Evolutionary conservation across 92 coral and sea anemone species (phyloP), one percentile per base, ranked within the genome.

Genomic region (Bergia puertoricense): DNA sequence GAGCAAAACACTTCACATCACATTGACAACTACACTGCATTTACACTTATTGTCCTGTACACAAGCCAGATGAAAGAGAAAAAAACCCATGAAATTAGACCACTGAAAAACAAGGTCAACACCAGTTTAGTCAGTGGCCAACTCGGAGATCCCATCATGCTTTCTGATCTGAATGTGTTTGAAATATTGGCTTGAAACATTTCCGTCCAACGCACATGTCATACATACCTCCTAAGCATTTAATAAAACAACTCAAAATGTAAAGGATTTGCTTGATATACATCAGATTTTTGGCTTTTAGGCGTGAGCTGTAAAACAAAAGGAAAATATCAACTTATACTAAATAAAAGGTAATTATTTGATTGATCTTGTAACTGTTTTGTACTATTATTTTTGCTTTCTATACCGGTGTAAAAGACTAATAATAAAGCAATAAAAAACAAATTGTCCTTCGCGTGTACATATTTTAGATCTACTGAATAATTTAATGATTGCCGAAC

Each of bases 261-360:
- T 91, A 94, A 50, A 97, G 91, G 42, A 97, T 91, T 71, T 97
- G 99, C 80, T 94, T 94, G 77, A 97, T 94, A 88, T 95, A 97
- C 93, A 97, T 94, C 87, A 97, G 89, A 81, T 97, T 97, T 88
- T 94, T 95, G 65, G 99, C 99, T 92, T 95, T 97, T 77, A 97
- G 71, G 77, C 99, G 93, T 62, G 99, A 67, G 84, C 99, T 96
- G 91, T 37, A 85, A 81, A 44, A 78, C 15, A 46, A 78, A 43
- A 43, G 45, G 80, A 40, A 38, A 76, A 41, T 2, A 76, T 16
- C 44, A 62, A 62, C 68, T 62, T 20, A 2, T 62, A 62, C 5
- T 48, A 48, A 48, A 48, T 48, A 4, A 48, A 8, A 4, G 8
- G 54, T 8, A 48, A 30, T 30, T 30, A 30, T 30, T 30, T 30